These are phyloP conservation scores for Podarcis cretensis DNA, from an alignment of 2,113 vertebrate genomes.

Conservation along the genomic window DNA sequence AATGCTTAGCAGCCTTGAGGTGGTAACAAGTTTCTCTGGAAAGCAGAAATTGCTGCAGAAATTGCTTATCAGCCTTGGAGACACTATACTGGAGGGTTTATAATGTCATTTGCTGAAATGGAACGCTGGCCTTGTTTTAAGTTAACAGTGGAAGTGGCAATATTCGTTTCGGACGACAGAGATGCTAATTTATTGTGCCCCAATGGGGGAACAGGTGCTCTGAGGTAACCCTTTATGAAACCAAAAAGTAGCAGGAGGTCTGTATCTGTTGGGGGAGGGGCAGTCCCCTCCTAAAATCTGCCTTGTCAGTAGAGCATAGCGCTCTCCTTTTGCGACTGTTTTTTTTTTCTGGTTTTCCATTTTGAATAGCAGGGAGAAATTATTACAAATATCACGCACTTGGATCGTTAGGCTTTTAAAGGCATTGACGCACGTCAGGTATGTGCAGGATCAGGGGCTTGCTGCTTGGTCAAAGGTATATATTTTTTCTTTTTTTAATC, in stretches of 20 bases:
- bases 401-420: not conserved
- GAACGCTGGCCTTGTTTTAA: constrained; percentile 48
- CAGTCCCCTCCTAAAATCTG: not conserved
- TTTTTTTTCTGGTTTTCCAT: not conserved
- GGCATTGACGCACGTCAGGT: not conserved
- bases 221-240: constrained; percentile 47
- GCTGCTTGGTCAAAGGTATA: not conserved
- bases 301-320: not conserved
- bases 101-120: constrained; percentile 35
- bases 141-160: constrained; percentile 46
- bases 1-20: constrained; percentile 72
- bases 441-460: not conserved
- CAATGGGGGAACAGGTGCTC: constrained; percentile 35
- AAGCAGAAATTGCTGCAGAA: not conserved
- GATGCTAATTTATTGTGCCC: constrained; percentile 43
- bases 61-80: constrained; percentile 51
- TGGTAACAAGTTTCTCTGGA: not conserved
- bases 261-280: not conserved
- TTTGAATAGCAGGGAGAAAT: not conserved
- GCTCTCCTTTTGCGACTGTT: not conserved
- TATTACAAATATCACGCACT: not conserved
- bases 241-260: constrained; percentile 49
- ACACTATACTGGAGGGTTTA: constrained; percentile 49
- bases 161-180: constrained; percentile 42
- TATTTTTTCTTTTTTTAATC: not conserved